Percentiles rank a stretch among this genome's conserved stretches.
Conservation (phyloP, 1,140 invertebrate genomes). For the Trachelipus rathkii region DNA sequence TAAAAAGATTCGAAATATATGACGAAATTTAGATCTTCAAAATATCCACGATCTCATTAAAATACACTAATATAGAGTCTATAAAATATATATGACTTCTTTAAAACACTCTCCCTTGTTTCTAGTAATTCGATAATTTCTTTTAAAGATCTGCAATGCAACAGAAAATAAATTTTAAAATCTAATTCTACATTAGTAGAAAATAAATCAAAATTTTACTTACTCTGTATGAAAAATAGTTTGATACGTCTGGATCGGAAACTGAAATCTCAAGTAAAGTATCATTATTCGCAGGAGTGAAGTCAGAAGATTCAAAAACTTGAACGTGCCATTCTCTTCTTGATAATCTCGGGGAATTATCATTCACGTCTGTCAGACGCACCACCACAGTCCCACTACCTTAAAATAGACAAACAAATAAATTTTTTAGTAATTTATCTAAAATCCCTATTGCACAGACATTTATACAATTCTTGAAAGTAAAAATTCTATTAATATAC, state of each 20-base stretch:
- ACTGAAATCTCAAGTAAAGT: slow-evolving; percentile 18
- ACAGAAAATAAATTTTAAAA: too few relatives aligned
- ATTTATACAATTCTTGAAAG: neutral
- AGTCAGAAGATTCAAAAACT: slow-evolving; percentile 20
- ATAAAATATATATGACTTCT: neutral
- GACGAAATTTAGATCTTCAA: too few relatives aligned
- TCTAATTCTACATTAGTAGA: too few relatives aligned
- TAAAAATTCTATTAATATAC: neutral
- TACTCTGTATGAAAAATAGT: slow-evolving; percentile 30
- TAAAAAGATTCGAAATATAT: too few relatives aligned
- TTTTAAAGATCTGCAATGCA: too few relatives aligned
- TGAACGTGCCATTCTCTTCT: slow-evolving; percentile 20
- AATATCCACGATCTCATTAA: too few relatives aligned
- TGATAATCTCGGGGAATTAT: slow-evolving; percentile 26
- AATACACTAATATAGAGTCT: neutral
- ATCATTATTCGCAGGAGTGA: neutral
- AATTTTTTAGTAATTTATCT: neutral
- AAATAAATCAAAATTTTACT: neutral
- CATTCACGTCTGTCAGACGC: slow-evolving; percentile 30
- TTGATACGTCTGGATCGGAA: slow-evolving; percentile 17
- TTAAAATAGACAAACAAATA: neutral
- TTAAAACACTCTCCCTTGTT: too few relatives aligned
- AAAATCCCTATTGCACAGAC: neutral
- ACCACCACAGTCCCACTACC: slow-evolving; percentile 28
- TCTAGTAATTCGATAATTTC: too few relatives aligned